These are phyloP conservation scores for Drosophila virilis DNA, from an alignment of 1,140 invertebrate genomes.

Conservation along the genomic window DNA sequence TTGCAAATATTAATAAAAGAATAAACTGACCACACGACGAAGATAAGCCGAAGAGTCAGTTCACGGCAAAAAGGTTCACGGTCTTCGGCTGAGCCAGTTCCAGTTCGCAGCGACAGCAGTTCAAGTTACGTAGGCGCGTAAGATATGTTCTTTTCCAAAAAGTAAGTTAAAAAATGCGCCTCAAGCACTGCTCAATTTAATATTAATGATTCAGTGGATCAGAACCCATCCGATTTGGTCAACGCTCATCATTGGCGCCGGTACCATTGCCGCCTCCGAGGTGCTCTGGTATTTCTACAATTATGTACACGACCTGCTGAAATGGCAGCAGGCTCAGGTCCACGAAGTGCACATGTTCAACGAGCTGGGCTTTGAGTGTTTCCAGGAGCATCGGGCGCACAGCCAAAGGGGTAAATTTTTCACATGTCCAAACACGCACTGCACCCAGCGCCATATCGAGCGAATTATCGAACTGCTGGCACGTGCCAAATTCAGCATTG, in stretches of 20 bases:
- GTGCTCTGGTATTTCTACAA: neutral
- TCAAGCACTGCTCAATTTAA: neutral
- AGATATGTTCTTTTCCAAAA: slow-evolving; percentile 1
- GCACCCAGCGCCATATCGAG: neutral
- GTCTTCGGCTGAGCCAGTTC: neutral
- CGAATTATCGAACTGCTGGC: neutral
- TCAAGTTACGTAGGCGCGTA: neutral
- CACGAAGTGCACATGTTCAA: slow-evolving; percentile 12
- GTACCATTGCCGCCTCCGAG: neutral
- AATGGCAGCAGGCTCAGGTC: neutral
- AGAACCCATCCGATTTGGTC: neutral
- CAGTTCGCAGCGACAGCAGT: neutral
- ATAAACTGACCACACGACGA: neutral
- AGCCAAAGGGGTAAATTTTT: neutral
- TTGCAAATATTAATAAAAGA: neutral
- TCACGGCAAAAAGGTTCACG: neutral
- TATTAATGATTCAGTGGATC: neutral
- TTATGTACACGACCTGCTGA: neutral
- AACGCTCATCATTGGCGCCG: neutral
- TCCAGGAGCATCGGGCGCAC: neutral
- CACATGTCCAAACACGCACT: neutral
- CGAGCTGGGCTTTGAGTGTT: slow-evolving; percentile 1
- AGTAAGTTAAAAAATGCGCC: neutral
- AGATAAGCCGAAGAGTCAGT: neutral
- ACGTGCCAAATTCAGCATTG: slow-evolving; percentile 2